Conservation (phyloP, 1,140 invertebrate genomes). For the Drosophila baimaii region DNA sequence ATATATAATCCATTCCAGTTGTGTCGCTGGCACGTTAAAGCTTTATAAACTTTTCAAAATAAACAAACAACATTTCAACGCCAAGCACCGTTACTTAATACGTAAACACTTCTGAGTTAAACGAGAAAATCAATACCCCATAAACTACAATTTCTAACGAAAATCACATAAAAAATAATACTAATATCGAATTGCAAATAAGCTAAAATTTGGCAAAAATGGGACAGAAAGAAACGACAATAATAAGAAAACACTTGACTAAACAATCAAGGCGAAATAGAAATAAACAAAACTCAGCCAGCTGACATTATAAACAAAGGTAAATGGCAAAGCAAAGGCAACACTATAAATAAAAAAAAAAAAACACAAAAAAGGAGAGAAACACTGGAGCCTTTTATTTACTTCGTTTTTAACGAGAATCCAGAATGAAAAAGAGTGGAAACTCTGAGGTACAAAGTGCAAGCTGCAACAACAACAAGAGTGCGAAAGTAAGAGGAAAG, state of each 20-base stretch:
- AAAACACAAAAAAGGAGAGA: background rate
- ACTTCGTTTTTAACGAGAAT: slow-evolving; percentile 53
- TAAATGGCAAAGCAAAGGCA: slow-evolving; percentile 4
- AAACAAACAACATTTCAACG: background rate
- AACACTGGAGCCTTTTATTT: slow-evolving; percentile 53
- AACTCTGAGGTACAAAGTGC: slow-evolving; percentile 77
- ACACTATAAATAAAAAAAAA: slow-evolving; percentile 52
- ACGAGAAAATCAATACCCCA: background rate
- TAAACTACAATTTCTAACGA: background rate
- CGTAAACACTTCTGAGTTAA: slow-evolving; percentile 11
- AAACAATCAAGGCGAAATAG: slow-evolving; percentile 40
- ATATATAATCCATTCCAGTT: background rate
- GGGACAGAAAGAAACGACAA: slow-evolving; percentile 13
- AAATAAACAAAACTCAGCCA: slow-evolving; percentile 43
- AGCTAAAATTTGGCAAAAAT: slow-evolving; percentile 29
- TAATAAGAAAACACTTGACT: slow-evolving; percentile 39
- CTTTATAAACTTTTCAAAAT: too few relatives aligned
- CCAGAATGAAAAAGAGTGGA: slow-evolving; percentile 49
- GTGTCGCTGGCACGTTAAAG: too few relatives aligned
- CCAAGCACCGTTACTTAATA: slow-evolving; percentile 7
- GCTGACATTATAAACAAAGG: slow-evolving; percentile 66
- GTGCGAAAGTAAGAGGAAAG: slow-evolving; percentile 64
- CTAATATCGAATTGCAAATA: slow-evolving; percentile 32
- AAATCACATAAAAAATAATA: slow-evolving; percentile 16
- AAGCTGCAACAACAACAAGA: slow-evolving; percentile 54